phyloP scores from a whole-genome alignment of 2,888 invertebrate genomes.

The Drosophila prolongata region DNA sequence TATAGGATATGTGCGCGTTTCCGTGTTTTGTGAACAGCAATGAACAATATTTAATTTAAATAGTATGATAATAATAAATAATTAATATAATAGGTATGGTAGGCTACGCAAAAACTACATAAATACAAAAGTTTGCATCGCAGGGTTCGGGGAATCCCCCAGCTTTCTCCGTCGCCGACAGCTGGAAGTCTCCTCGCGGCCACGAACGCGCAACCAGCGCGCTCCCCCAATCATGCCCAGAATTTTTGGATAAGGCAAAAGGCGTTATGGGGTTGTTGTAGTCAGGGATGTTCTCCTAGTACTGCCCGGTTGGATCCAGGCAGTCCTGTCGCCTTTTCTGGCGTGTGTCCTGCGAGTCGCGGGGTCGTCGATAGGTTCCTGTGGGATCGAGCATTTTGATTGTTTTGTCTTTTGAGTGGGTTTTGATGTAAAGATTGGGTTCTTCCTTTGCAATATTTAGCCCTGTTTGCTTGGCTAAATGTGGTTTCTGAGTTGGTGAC shows the following conservation, averaged over 20 bases:
- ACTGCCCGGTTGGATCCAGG: constrained; percentile 84
- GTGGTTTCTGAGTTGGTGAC: neutral
- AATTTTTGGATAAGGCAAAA: constrained; percentile 72
- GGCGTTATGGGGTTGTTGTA: constrained; percentile 53
- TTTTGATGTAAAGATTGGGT: neutral
- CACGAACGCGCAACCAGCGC: constrained; percentile 83
- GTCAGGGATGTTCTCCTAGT: constrained; percentile 55
- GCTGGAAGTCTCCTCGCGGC: constrained; percentile 85
- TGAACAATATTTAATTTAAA: constrained; percentile 64
- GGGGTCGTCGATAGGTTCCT: constrained; percentile 83
- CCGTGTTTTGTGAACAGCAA: constrained; percentile 55
- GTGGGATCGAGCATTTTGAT: constrained; percentile 82
- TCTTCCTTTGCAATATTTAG: neutral
- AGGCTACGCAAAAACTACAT: constrained; percentile 55
- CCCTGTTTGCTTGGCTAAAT: neutral
- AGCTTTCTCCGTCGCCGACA: constrained; percentile 84
- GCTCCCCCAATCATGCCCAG: constrained; percentile 75
- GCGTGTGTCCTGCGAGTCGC: constrained; percentile 70
- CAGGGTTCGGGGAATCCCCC: constrained; percentile 3
- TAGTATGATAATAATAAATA: constrained; percentile 55
- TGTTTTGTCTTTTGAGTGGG: constrained; percentile 6
- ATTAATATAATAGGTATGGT: constrained; percentile 60
- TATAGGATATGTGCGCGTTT: constrained; percentile 26
- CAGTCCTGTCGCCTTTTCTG: constrained; percentile 62
- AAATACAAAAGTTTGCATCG: constrained; percentile 55